Evolutionary conservation across 2,113 vertebrate species (phyloP).

Genomic region (Myotis lucifugus): DNA sequence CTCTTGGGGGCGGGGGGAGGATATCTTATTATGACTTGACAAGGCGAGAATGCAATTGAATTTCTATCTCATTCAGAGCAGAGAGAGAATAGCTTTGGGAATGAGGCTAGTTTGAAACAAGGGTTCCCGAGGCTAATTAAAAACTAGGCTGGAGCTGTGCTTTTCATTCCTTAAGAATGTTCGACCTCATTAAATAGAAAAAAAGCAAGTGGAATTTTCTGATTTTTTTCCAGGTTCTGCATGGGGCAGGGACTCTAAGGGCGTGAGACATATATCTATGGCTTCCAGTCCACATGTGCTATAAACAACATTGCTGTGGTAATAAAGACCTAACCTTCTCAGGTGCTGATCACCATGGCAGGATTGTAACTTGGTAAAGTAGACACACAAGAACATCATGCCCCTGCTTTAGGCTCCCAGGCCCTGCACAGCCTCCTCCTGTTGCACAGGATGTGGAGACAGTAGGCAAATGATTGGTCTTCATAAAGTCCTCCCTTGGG

Average conservation of each 20-base stretch:
- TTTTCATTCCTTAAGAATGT: constrained; percentile 71
- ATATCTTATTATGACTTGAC: constrained; percentile 52
- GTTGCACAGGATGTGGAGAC: not conserved
- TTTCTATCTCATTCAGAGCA: constrained; percentile 65
- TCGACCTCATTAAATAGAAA: constrained; percentile 77
- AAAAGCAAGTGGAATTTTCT: constrained; percentile 73
- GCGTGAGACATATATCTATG: not conserved
- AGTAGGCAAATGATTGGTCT: not conserved
- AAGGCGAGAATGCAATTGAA: constrained; percentile 50
- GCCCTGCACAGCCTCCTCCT: not conserved
- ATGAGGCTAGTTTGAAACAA: constrained; percentile 68
- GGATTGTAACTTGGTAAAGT: not conserved
- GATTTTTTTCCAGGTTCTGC: constrained; percentile 46
- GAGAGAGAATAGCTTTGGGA: constrained; percentile 63
- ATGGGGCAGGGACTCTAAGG: not conserved
- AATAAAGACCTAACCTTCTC: not conserved
- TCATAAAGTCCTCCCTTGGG: not conserved
- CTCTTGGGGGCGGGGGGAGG: not conserved
- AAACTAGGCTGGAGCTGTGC: constrained; percentile 45
- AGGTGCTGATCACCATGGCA: not conserved
- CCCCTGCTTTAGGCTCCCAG: not conserved
- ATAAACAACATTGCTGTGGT: rapidly evolving
- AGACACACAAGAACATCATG: not conserved
- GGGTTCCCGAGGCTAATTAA: constrained; percentile 74
- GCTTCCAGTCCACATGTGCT: not conserved